Percentiles rank a stretch among this genome's conserved stretches.
Conservation (phyloP, 1,140 invertebrate genomes). For the Heliconius congener region DNA sequence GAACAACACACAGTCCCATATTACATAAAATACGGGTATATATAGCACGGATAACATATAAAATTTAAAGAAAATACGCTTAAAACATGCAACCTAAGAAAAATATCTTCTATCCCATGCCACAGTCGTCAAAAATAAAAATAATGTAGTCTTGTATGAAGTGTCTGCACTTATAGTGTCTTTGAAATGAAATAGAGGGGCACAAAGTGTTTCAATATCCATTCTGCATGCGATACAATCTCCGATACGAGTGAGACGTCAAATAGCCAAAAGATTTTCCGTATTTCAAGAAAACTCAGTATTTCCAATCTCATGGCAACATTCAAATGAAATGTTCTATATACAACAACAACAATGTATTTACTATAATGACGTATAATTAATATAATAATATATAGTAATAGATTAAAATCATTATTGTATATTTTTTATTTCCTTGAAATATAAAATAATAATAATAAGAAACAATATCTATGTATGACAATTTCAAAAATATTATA, state of each 20-base stretch:
- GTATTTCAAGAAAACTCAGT: conserved; percentile 24
- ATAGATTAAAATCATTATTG: background rate
- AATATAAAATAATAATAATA: too few relatives aligned
- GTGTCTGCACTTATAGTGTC: conserved; percentile 19
- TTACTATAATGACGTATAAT: too few relatives aligned
- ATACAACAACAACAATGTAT: too few relatives aligned
- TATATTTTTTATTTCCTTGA: too few relatives aligned
- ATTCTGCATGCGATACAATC: conserved; percentile 32
- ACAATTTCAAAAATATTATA: too few relatives aligned
- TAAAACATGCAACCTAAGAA: background rate
- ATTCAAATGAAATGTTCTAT: conserved; percentile 3
- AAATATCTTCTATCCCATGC: background rate
- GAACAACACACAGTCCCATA: too few relatives aligned
- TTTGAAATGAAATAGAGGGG: conserved; percentile 28
- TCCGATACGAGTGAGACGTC: conserved; percentile 32
- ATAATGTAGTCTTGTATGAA: background rate
- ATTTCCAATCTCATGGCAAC: conserved; percentile 2
- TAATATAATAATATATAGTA: too few relatives aligned
- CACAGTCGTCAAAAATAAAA: background rate
- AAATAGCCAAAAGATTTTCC: conserved; percentile 33
- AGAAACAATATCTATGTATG: too few relatives aligned
- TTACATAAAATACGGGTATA: too few relatives aligned
- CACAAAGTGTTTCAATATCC: conserved; percentile 32
- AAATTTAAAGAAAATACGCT: background rate
- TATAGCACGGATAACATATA: background rate